These are phyloP conservation scores for Antheraea pernyi DNA, from an alignment of 1,140 invertebrate species.

Conservation along the genomic window DNA sequence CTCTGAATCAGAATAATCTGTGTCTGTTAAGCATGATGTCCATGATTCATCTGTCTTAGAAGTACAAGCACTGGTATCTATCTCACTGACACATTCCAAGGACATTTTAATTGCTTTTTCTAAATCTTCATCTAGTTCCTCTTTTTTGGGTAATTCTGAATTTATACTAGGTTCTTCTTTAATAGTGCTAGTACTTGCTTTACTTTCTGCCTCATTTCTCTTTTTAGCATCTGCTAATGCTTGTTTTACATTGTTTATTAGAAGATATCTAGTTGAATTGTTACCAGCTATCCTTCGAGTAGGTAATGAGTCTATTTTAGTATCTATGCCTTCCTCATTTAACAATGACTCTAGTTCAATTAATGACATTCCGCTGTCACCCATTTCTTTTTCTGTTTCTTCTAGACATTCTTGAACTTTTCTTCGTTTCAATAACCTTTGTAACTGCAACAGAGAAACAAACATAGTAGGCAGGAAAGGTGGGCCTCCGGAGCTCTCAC, in stretches of 20 bases:
- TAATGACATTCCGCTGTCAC: slow-evolving; percentile 86
- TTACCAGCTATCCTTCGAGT: slow-evolving; percentile 89
- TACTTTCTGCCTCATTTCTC: slow-evolving; percentile 39
- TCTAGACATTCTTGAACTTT: slow-evolving; percentile 92
- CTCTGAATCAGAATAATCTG: slow-evolving; percentile 56
- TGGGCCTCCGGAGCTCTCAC: too few species aligned
- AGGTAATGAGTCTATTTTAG: slow-evolving; percentile 68
- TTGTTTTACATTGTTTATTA: slow-evolving; percentile 86
- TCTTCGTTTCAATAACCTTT: slow-evolving; percentile 91
- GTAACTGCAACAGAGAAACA: slow-evolving; percentile 87
- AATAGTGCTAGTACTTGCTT: slow-evolving; percentile 29
- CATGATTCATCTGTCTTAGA: slow-evolving; percentile 72
- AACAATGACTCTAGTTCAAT: slow-evolving; percentile 90
- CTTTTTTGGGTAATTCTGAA: slow-evolving; percentile 43
- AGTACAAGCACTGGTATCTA: slow-evolving; percentile 43
- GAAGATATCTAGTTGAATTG: slow-evolving; percentile 87
- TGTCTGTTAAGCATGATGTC: slow-evolving; percentile 58
- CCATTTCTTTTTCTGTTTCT: slow-evolving; percentile 92
- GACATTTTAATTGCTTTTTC: slow-evolving; percentile 78
- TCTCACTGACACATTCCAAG: slow-evolving; percentile 57
- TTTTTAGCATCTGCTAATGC: slow-evolving; percentile 76
- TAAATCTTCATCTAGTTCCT: slow-evolving; percentile 79
- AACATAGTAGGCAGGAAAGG: too few species aligned
- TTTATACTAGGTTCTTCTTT: slow-evolving; percentile 59
- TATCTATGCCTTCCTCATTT: slow-evolving; percentile 87